Conservation (phyloP, 2,113 vertebrate genomes). For the Rhynchopsitta pachyrhyncha region DNA sequence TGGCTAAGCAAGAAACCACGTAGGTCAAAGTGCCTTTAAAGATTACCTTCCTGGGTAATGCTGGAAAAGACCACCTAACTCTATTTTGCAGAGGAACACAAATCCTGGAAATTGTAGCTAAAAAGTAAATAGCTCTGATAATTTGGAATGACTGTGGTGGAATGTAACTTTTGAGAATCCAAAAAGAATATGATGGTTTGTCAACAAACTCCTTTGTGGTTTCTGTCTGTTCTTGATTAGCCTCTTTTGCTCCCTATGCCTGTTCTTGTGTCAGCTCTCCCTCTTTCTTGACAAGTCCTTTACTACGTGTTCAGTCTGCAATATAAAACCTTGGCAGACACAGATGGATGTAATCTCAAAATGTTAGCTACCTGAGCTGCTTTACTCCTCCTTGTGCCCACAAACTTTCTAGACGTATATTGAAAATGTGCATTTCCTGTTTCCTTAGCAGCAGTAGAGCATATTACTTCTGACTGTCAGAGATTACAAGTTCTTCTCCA, state of each 20-base stretch:
- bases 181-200: neutral
- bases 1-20: neutral
- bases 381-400: neutral
- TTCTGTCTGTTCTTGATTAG: neutral
- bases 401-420: neutral
- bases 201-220: neutral
- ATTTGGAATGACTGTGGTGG: neutral
- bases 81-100: neutral
- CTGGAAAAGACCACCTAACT: neutral
- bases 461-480: neutral
- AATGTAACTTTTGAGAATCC: neutral
- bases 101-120: neutral
- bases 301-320: neutral
- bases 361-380: neutral
- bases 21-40: neutral
- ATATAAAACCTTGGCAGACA: neutral
- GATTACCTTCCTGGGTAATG: neutral
- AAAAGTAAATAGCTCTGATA: neutral
- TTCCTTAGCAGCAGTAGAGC: neutral
- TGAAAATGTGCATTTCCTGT: neutral
- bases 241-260: neutral
- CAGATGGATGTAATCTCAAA: neutral
- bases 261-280: neutral
- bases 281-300: neutral
- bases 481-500: neutral